These are phyloP conservation scores for Porites evermanni DNA, from an alignment of 92 coral and sea anemone genomes.

Conservation along the genomic window DNA sequence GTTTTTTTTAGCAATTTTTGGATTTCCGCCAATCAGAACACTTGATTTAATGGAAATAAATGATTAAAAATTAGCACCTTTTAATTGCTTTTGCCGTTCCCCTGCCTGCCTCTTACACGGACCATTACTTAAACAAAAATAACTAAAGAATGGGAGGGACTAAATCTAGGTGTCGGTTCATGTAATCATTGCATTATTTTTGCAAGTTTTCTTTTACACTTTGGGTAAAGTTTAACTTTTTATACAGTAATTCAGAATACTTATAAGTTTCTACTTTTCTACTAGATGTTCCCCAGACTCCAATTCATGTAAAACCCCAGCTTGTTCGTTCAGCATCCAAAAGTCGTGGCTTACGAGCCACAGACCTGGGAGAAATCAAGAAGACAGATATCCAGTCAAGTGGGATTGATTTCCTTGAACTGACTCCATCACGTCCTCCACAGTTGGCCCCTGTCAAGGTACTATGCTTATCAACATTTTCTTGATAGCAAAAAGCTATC, in stretches of 20 bases:
- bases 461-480: not conserved
- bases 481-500: no score
- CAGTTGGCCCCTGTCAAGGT: conserved; percentile 88
- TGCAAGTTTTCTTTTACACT: no score
- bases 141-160: no score
- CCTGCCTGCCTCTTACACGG: no score
- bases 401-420: conserved; percentile 77
- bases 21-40: no score
- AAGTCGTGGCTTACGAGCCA: conserved; percentile 77
- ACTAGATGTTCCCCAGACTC: conserved; percentile 71
- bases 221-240: not conserved
- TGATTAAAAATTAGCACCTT: no score
- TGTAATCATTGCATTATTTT: no score
- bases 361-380: conserved; percentile 64
- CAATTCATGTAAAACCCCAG: conserved; percentile 92
- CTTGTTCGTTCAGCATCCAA: conserved; percentile 96
- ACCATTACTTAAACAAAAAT: no score
- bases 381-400: conserved; percentile 31
- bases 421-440: conserved; percentile 59
- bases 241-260: not conserved
- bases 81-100: no score
- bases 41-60: no score
- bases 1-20: no score
- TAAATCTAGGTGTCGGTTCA: no score
- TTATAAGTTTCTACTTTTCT: not conserved